A percentile compares a stretch with the other conserved stretches of the same genome.
Conservation (phyloP, 1,140 invertebrate species). For the Rhagoletis pomonella region DNA sequence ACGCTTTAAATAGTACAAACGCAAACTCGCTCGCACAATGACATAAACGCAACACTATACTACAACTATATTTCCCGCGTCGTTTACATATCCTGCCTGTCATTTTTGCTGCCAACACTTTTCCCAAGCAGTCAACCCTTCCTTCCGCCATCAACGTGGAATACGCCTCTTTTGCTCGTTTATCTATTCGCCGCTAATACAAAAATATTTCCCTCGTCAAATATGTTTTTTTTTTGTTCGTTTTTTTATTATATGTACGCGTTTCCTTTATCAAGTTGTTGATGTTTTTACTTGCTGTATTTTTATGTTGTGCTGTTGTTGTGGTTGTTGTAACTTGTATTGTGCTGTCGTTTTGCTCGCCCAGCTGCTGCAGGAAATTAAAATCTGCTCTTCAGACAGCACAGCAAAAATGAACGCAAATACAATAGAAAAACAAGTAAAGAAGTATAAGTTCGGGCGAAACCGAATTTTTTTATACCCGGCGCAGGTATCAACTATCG, state of each 20-base stretch:
- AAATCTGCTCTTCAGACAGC: slow-evolving; percentile 16
- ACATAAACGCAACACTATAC: no score
- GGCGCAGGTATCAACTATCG: no score
- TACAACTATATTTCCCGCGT: no score
- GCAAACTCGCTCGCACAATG: no score
- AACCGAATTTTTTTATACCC: no score
- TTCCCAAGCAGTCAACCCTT: slow-evolving; percentile 11
- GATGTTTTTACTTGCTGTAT: background rate
- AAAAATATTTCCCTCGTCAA: slow-evolving; percentile 11
- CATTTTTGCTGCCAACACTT: background rate
- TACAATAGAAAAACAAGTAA: background rate
- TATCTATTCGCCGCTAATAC: no score
- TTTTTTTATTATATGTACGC: background rate
- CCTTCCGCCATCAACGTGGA: background rate
- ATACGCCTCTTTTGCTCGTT: background rate
- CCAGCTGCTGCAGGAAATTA: slow-evolving; percentile 41
- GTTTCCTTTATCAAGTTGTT: background rate
- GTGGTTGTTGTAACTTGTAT: background rate
- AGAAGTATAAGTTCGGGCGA: no score
- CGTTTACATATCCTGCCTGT: no score
- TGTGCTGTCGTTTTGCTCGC: slow-evolving; percentile 3
- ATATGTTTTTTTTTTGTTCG: background rate
- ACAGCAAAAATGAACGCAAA: background rate
- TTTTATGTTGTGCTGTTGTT: background rate
- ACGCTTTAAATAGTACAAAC: no score